Conservation (phyloP, 2,113 vertebrate species). For the Corythornis madagascariensis region DNA sequence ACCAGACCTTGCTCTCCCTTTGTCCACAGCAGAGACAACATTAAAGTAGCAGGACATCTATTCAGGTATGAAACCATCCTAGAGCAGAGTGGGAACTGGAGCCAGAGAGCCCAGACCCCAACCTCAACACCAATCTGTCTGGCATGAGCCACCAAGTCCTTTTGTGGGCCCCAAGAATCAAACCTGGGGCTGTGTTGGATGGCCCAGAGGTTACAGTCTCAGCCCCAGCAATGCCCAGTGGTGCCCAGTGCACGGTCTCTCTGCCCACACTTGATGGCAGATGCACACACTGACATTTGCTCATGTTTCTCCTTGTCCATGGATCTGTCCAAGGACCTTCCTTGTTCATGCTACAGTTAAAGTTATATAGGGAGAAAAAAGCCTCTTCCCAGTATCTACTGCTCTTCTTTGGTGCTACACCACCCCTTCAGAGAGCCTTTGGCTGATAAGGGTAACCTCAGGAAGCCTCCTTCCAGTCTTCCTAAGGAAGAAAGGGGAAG, state of each 20-base stretch:
- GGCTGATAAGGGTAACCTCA: not conserved
- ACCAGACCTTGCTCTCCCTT: not conserved
- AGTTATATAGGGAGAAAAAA: rapidly evolving
- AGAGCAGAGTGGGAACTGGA: not conserved
- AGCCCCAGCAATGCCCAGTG: not conserved
- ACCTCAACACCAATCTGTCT: not conserved
- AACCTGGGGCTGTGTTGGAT: not conserved
- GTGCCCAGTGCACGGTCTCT: not conserved
- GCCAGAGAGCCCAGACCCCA: not conserved
- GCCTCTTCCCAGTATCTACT: not conserved
- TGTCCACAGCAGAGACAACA: not conserved
- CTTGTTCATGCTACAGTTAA: not conserved
- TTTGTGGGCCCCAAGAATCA: not conserved
- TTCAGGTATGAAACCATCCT: not conserved
- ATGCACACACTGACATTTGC: rapidly evolving
- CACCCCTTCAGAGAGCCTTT: not conserved
- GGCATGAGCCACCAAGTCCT: not conserved
- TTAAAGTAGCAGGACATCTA: not conserved
- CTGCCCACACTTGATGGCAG: not conserved
- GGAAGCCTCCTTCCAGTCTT: not conserved
- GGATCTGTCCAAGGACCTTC: not conserved
- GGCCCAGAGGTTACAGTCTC: not conserved
- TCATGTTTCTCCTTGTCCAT: not conserved
- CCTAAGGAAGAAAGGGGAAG: not conserved
- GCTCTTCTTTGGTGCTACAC: not conserved